Base-by-base conservation (phyloP, 2,113 vertebrate genomes). In the Lepus americanus region DNA sequence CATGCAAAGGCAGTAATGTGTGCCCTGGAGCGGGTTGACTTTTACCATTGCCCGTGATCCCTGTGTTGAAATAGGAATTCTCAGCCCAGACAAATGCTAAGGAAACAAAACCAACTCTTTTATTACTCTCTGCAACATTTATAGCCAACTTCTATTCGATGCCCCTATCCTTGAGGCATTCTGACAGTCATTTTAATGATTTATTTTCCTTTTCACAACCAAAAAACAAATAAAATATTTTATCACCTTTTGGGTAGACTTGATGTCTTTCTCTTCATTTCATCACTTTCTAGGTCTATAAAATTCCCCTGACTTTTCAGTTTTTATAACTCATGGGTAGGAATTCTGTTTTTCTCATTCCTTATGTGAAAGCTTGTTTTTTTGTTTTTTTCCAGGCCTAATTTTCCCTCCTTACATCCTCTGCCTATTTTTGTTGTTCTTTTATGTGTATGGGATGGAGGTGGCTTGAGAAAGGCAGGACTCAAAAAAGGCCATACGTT, bases 161-260 rank as follows among this genome's bases (percentile, higher is more conserved):
- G 95, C 83, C 91, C 89, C 90, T 90, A 83, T 63, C 81, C 93
- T 94, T 61, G 85, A 94, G 92, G 93, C 97, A 44, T 95, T 96
- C 83, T 25, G 88, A 44, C 4, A 90, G 90, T 72, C 36, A 82
- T 96, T 96, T 96, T 87, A 97, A 95, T 97, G 94, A 97, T 97
- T 98, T 97, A 94, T 97, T 97, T 96, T 96, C 96, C 94, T 97
- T 96, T 94, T 92, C 91, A 92, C 92, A 83, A 96, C 87, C 70
- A 96, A 94, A 92, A 97, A 92, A 93, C 72, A 97, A 97, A 94
- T 90, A 96, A 97, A 95, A 79, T 74, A 70, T 91, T 95, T 84
- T 96, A 53, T 82, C 69, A 73, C 94, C 92, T 96, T 89, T 93
- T 78, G 94, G 94, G 97, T 88, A 95, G 95, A 14, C 78, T 81